phyloP scores from a whole-genome alignment of 2,797 vertebrate genomes.

The Sternarchorhynchus goeldii region DNA sequence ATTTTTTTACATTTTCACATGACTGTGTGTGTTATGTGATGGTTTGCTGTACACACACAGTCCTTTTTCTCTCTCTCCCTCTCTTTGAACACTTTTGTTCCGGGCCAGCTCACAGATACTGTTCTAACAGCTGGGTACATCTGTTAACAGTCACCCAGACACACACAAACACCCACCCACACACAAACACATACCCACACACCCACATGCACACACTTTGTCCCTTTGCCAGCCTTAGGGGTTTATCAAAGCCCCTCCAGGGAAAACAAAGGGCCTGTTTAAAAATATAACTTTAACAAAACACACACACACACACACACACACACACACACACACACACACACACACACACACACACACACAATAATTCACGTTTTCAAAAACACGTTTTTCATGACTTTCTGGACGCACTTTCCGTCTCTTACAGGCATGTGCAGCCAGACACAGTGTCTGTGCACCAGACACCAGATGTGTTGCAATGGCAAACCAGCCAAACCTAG shows the following conservation, averaged over 20 bases:
- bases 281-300: slow-evolving; percentile 10
- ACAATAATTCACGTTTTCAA: slow-evolving; percentile 48
- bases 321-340: not conserved
- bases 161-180: slow-evolving; percentile 6
- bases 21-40: no score
- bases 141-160: slow-evolving; percentile 27
- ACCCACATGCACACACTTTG: slow-evolving; percentile 3
- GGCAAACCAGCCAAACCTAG: slow-evolving; percentile 66
- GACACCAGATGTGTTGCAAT: slow-evolving; percentile 62
- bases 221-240: slow-evolving; percentile 29
- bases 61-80: slow-evolving; percentile 1
- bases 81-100: slow-evolving; percentile 20
- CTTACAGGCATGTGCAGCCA: no score
- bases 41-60: no score
- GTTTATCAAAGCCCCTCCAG: slow-evolving; percentile 6
- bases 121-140: slow-evolving; percentile 51
- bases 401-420: no score
- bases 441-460: slow-evolving; percentile 48
- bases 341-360: slow-evolving; percentile 29
- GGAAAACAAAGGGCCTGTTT: not conserved
- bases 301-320: slow-evolving; percentile 30
- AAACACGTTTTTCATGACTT: no score
- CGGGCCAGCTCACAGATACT: slow-evolving; percentile 36
- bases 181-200: not conserved
- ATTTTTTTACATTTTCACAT: not conserved